Evolutionary conservation across 2,113 vertebrate species (phyloP).

Genomic region (Myodes glareolus): DNA sequence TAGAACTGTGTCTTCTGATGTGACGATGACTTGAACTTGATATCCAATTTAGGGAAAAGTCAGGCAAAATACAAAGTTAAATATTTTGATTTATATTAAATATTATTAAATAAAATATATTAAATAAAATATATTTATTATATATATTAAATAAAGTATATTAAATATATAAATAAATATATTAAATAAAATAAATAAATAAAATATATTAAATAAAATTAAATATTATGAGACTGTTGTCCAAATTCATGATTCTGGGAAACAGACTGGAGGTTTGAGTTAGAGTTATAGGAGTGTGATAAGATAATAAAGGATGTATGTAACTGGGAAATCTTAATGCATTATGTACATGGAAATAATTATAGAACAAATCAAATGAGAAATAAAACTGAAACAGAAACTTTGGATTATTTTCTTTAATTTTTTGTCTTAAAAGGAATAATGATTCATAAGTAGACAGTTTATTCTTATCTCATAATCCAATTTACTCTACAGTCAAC

Average conservation of each 20-base stretch:
- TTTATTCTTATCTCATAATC: neutral
- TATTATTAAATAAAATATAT: too few relatives aligned
- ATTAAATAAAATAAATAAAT: too few relatives aligned
- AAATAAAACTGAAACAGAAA: conserved; percentile 1
- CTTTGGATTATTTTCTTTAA: conserved; percentile 2
- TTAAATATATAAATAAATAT: too few relatives aligned
- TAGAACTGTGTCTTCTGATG: neutral
- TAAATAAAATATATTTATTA: too few relatives aligned
- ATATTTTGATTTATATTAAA: too few relatives aligned
- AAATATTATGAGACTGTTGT: neutral
- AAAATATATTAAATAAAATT: too few relatives aligned
- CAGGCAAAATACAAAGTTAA: conserved; percentile 22
- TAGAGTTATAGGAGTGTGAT: neutral
- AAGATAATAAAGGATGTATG: neutral
- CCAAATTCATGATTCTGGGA: neutral
- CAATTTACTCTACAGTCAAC: neutral
- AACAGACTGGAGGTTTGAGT: neutral
- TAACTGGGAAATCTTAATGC: neutral
- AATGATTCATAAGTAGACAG: neutral
- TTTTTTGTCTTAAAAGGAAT: neutral
- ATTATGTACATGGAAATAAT: neutral
- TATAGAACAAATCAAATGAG: neutral
- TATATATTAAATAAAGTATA: too few relatives aligned
- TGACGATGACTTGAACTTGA: neutral
- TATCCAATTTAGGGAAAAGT: neutral